phyloP scores from a whole-genome alignment of 2,797 vertebrate genomes.

The Hoplostethus atlanticus region DNA sequence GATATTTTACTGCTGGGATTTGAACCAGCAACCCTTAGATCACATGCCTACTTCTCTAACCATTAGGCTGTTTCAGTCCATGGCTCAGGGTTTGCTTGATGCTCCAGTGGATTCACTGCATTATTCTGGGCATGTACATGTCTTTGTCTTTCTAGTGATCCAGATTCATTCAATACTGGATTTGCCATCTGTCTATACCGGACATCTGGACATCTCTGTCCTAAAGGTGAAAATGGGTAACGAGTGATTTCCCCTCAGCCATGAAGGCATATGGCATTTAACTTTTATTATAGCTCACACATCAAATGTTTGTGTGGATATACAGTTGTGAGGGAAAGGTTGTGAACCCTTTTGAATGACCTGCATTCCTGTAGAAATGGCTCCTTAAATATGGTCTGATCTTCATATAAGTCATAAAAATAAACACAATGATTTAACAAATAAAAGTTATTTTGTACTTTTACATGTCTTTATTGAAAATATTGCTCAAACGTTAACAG shows the following conservation, averaged over 20 bases:
- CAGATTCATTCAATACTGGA: slow-evolving; percentile 30
- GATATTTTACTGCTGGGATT: slow-evolving; percentile 30
- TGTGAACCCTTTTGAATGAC: too few species aligned
- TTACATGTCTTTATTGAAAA: too few species aligned
- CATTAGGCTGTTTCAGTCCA: slow-evolving; percentile 4
- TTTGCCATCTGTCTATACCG: slow-evolving; percentile 58
- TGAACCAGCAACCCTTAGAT: slow-evolving; percentile 35
- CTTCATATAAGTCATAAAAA: too few species aligned
- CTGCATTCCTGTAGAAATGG: too few species aligned
- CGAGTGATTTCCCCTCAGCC: slow-evolving; percentile 41
- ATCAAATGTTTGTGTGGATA: not conserved
- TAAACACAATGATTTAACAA: too few species aligned
- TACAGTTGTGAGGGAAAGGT: too few species aligned
- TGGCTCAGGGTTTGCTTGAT: slow-evolving; percentile 48
- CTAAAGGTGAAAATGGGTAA: slow-evolving; percentile 48
- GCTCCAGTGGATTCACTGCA: slow-evolving; percentile 39
- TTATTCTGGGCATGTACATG: slow-evolving; percentile 30
- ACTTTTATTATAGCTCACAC: slow-evolving; percentile 56
- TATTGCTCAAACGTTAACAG: too few species aligned
- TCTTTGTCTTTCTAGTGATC: slow-evolving; percentile 42
- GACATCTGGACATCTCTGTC: slow-evolving; percentile 49
- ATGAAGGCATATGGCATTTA: slow-evolving; percentile 47
- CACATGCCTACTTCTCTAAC: slow-evolving; percentile 14
- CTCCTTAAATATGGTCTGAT: too few species aligned
- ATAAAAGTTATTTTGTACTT: too few species aligned